Percentiles rank a stretch among this genome's conserved stretches.
Evolutionary conservation across 2,113 vertebrate species (phyloP).

Genomic region (Lutjanus erythropterus): DNA sequence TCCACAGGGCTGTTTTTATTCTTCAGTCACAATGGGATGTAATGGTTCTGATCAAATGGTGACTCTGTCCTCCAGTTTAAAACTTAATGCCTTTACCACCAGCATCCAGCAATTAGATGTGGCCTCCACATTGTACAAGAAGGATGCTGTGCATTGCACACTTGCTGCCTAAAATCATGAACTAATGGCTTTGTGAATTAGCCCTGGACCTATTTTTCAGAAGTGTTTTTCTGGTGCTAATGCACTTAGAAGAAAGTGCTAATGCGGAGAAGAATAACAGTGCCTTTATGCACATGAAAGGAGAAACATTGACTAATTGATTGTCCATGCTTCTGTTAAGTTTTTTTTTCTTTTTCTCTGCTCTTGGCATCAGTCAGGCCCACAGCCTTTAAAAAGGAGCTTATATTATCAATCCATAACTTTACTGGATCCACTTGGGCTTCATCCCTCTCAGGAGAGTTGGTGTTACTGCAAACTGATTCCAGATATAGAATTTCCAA

Average conservation of each 20-base stretch:
- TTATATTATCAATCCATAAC: too few species aligned
- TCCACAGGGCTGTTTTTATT: neutral
- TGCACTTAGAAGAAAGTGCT: conserved; percentile 39
- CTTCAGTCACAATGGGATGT: neutral
- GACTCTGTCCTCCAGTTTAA: neutral
- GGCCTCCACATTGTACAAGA: neutral
- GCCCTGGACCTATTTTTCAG: conserved; percentile 13
- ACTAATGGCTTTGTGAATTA: conserved; percentile 11
- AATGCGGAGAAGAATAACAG: conserved; percentile 24
- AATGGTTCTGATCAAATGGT: neutral
- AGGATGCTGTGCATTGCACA: neutral
- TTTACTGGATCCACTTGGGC: too few species aligned
- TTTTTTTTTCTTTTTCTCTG: conserved; percentile 13
- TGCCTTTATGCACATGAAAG: conserved; percentile 50
- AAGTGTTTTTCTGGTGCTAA: conserved; percentile 19
- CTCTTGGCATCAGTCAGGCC: conserved; percentile 18
- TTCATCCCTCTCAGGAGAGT: too few species aligned
- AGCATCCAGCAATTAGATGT: neutral
- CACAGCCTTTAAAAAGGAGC: conserved; percentile 33
- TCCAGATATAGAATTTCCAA: too few species aligned
- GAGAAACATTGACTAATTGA: conserved; percentile 59
- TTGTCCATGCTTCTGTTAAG: conserved; percentile 35
- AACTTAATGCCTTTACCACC: neutral
- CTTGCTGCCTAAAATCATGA: conserved; percentile 20
- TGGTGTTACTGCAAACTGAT: too few species aligned